Evolutionary conservation across 2,888 invertebrate genomes (phyloP), one percentile per base, ranked within the genome.

Genomic region (Opisthograptis luteolata): DNA sequence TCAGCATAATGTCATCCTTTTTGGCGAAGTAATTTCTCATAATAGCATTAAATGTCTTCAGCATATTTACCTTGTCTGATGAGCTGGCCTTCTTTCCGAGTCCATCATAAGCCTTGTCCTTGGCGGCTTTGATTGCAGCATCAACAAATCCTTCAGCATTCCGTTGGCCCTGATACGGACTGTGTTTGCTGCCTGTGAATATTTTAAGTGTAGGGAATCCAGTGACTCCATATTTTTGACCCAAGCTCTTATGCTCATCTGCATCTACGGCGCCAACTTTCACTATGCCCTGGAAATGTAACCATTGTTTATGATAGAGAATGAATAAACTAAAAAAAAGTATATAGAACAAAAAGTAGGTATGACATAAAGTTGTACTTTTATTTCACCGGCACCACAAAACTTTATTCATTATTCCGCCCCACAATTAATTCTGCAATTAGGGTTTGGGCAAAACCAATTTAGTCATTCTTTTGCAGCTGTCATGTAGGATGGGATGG

Each of bases 151-250:
- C 96, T 57, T 95, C 94, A 0, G 98, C 98, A 3, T 95, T 96
- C 71, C 99, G 93, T 36, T 93, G 93, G 0, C 98, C 98, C 73
- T 95, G 94, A 83, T 94, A 99, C 56, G 97, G 96, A 24, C 93
- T 93, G 3, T 98, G 97, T 83, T 98, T 98, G 79, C 96, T 94
- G 0, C 92, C 91, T 0, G 95, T 96, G 81, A 99, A 99, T 32
- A 99, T 94, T 84, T 99, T 99, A 56, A 99, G 95, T 0, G 99
- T 98, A 2, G 99, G 99, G 81, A 98, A 99, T 37, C 99, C 98
- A 62, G 92, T 89, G 22, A 99, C 95, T 28, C 94, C 94, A 87
- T 94, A 99, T 68, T 95, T 94, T 0, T 93, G 92, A 20, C 95
- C 95, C 0, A 99, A 84, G 3, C 95, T 93, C 70, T 96, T 94